Base-by-base conservation (phyloP, 2,797 vertebrate species). In the Urophycis tenuis region DNA sequence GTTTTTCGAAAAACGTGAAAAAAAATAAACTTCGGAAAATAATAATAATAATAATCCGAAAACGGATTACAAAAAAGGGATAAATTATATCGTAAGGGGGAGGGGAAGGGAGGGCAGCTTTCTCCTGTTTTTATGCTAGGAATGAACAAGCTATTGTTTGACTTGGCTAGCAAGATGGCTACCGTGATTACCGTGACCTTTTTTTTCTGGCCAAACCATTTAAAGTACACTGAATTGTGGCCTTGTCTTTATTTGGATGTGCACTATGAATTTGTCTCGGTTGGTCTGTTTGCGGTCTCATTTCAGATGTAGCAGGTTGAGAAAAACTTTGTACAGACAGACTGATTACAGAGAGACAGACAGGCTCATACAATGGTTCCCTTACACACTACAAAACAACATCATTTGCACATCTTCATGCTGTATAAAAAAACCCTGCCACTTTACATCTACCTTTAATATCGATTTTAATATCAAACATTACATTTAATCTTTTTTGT, bases 1-100 rank as follows among this genome's bases (percentile, higher is more conserved):
- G 36, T 86, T 70, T 78, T 82, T 88, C 83, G 73, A 84, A 88
- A 88, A 74, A 85, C 12, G 79, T 76, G 78, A 73, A 33, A 67
- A 22, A 75, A 80, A 73, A 73, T 77, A 70, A 34, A 49, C 76
- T 31, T 78, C 71, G 82, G 77, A 76, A 71, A 67, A 74, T 75
- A 67, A 22, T 3, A 30, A 79, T 64, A 0, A 29, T 25, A 78
- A 60, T 1, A 67, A 72, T 74, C n/a, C n/a, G n/a, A n/a, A n/a
- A n/a, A n/a, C n/a, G n/a, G n/a, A n/a, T n/a, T n/a, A 80, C 67
- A 73, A 78, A 19, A 34, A 84, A 80, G 64, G 64, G 77, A 76
- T 82, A 76, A 74, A 86, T 85, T 79, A 77, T 74, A 82, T 81
- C 69, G 74, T 33, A 35, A 53, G 77, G 81, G 73, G 67, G n/a